Evolutionary conservation across 30 jellyfish, hydroid and myxozoan species (phyloP).

Genomic region (Hydractinia echinata): DNA sequence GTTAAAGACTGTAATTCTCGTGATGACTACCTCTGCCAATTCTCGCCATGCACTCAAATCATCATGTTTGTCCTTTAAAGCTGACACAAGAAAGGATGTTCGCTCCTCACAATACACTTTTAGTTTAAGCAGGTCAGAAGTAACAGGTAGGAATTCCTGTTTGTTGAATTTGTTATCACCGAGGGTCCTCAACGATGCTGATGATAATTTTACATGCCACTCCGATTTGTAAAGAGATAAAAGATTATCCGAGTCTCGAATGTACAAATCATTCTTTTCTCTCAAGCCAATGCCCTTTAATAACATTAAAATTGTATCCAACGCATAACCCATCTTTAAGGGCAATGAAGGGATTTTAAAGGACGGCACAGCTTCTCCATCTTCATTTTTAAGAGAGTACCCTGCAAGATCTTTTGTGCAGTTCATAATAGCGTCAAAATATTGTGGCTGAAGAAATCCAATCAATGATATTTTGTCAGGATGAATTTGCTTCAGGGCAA

Average conservation of each 20-base stretch:
- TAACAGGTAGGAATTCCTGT: constrained; percentile 18
- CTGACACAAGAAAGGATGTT: background rate
- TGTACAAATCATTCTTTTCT: background rate
- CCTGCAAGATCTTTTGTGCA: constrained; percentile 36
- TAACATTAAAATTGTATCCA: constrained; percentile 18
- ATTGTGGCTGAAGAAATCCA: constrained; percentile 30
- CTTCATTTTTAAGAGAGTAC: background rate
- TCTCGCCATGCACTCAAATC: background rate
- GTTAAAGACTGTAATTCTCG: background rate
- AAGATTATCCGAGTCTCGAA: constrained; percentile 6
- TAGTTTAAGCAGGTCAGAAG: constrained; percentile 36
- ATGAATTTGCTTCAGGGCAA: constrained; percentile 11
- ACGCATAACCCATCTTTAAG: constrained; percentile 28
- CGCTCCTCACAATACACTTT: constrained; percentile 1
- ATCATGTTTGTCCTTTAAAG: background rate
- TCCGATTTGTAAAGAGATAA: constrained; percentile 13
- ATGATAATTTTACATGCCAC: constrained; percentile 28
- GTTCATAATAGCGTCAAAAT: constrained; percentile 22
- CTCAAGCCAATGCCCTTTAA: constrained; percentile 31
- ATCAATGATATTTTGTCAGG: constrained; percentile 1
- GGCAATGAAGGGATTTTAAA: constrained; percentile 27
- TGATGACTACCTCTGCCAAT: background rate
- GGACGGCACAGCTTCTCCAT: constrained; percentile 26
- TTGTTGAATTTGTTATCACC: constrained; percentile 23
- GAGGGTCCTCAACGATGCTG: constrained; percentile 33